Evolutionary conservation across 2,888 invertebrate species (phyloP).

Genomic region (Xylophagus ater): DNA sequence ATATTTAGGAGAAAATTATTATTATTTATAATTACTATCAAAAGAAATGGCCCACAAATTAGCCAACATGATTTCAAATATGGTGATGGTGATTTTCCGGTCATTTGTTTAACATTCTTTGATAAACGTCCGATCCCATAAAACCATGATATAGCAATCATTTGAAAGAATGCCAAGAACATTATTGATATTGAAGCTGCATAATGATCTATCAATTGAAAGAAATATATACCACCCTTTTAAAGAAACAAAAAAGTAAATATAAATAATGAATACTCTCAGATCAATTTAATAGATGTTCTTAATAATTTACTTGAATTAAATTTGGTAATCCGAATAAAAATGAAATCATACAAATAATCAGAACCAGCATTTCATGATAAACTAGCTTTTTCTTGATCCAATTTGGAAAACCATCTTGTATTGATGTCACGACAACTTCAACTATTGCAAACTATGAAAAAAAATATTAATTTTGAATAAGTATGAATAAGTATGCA

Average conservation of each 20-base stretch:
- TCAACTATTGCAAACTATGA: slow-evolving; percentile 89
- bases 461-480: slow-evolving; percentile 30
- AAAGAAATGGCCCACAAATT: slow-evolving; percentile 64
- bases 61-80: slow-evolving; percentile 84
- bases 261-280: not conserved
- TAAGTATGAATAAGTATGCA: too few relatives aligned
- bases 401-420: slow-evolving; percentile 84
- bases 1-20: not conserved
- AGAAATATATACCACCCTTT: slow-evolving; percentile 86
- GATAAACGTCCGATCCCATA: slow-evolving; percentile 74
- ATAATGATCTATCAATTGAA: slow-evolving; percentile 86
- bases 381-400: slow-evolving; percentile 71
- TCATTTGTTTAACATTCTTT: slow-evolving; percentile 81
- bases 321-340: slow-evolving; percentile 79
- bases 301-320: slow-evolving; percentile 49
- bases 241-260: slow-evolving; percentile 20
- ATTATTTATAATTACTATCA: slow-evolving; percentile 46
- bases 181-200: slow-evolving; percentile 87
- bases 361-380: slow-evolving; percentile 74
- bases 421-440: slow-evolving; percentile 86
- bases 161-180: slow-evolving; percentile 87
- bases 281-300: not conserved
- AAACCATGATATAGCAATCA: slow-evolving; percentile 84
- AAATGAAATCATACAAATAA: slow-evolving; percentile 73
- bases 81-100: slow-evolving; percentile 63